Base-by-base conservation (phyloP, 1,140 invertebrate species). In the Pseudomyrmex sp. region DNA sequence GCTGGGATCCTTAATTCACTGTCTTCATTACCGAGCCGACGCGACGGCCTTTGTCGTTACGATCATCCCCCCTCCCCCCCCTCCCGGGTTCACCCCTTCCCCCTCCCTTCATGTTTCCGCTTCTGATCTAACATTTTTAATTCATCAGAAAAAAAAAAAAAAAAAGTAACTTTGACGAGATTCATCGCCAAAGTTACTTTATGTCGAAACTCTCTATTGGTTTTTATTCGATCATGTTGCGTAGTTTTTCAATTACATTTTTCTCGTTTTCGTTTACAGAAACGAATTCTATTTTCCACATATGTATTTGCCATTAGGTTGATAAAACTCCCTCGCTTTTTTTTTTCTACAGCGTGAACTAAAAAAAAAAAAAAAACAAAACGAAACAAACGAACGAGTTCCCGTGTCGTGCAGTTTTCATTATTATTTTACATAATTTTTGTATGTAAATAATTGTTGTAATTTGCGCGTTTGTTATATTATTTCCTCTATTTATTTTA, bases 1-100 rank as follows among this genome's bases (percentile, higher is more conserved):
- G 82, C 84, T 56, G 63, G 79, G 85, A 85, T 84, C 82, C 84
- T 87, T 85, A 89, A 90, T 90, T 89, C 75, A 63, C 83, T 66
- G 58, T 88, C 86, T 82, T 82, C 62, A 72, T 84, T 84, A 80
- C 76, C 50, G 54, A 59, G 46, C 76, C 68, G 72, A 68, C 56
- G 73, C 58, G 20, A 65, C 69, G 52, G 85, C 83, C 86, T 85
- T 80, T 87, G 84, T 83, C 77, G 63, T 74, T 66, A 20, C 58
- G 23, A 82, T 75, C 61, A 65, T 74, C 61, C 2, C 18, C 18
- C 61, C 2, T n/a, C n/a, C n/a, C n/a, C n/a, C n/a, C n/a, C n/a
- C n/a, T n/a, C 61, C n/a, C 13, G 5, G 5, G 7, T 15, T 69
- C 63, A n/a, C 5, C 5, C 35, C 10, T 1, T 1, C 20, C 20